Percentiles rank a stretch among this genome's conserved stretches.
These are phyloP conservation scores for Labeo rohita DNA, from an alignment of 2,113 vertebrate genomes.

Conservation along the genomic window DNA sequence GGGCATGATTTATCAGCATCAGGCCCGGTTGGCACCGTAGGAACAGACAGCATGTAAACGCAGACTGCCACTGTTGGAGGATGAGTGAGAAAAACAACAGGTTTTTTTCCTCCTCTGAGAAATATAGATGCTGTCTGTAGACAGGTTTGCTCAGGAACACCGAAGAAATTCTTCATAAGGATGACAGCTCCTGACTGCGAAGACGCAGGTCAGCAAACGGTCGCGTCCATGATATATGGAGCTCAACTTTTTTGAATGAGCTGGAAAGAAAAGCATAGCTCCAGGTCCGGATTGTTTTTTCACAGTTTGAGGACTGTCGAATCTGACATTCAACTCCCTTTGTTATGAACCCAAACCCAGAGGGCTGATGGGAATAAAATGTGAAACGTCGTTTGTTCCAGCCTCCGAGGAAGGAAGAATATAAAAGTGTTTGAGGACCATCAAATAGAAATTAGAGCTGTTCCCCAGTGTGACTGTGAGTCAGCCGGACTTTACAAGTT, in stretches of 20 bases:
- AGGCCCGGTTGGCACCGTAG: conserved; percentile 2
- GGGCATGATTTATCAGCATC: conserved; percentile 12
- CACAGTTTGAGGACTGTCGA: conserved; percentile 22
- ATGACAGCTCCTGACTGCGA: conserved; percentile 21
- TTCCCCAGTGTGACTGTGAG: conserved; percentile 37
- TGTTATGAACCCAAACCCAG: conserved; percentile 34
- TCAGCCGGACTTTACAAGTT: conserved; percentile 23
- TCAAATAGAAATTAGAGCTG: conserved; percentile 52
- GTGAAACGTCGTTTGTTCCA: conserved; percentile 31
- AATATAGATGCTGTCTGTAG: conserved; percentile 7
- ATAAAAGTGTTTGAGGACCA: conserved; percentile 44
- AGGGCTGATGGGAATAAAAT: conserved; percentile 52
- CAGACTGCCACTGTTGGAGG: conserved; percentile 8
- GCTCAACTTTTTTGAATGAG: conserved; percentile 15
- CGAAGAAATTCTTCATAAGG: background rate
- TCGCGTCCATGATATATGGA: conserved; percentile 32
- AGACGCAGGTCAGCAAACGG: conserved; percentile 29
- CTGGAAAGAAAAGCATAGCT: conserved; percentile 35
- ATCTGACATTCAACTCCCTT: conserved; percentile 42
- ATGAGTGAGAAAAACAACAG: conserved; percentile 25
- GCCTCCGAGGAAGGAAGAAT: conserved; percentile 34
- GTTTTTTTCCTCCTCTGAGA: conserved; percentile 4
- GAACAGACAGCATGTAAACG: conserved; percentile 44
- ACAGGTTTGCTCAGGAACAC: conserved; percentile 24
- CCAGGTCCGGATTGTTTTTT: conserved; percentile 34